These are phyloP conservation scores for Ibycter americanus DNA, from an alignment of 2,797 vertebrate genomes.

Conservation along the genomic window DNA sequence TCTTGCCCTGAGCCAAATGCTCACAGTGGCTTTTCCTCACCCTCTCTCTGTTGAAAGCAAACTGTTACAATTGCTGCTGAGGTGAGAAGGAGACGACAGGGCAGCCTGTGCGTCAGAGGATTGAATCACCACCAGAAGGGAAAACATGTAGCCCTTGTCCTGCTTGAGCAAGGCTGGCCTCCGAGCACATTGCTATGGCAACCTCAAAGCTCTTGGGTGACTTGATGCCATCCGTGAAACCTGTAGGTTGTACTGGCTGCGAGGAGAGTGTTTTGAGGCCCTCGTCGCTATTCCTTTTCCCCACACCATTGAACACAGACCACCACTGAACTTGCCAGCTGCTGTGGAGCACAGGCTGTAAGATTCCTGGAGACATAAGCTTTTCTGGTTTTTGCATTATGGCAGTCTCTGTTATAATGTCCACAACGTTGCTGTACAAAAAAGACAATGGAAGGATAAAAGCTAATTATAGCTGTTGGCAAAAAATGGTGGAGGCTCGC, in stretches of 20 bases:
- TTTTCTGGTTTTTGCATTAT: background rate
- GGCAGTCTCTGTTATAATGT: background rate
- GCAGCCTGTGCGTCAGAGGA: background rate
- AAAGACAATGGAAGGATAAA: slow-evolving; percentile 10
- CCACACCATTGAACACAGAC: background rate
- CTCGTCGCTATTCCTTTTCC: background rate
- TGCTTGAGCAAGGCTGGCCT: background rate
- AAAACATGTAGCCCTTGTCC: background rate
- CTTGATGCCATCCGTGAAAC: background rate
- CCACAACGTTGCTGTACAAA: background rate
- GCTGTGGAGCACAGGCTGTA: background rate
- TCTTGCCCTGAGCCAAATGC: background rate
- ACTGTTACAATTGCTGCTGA: background rate
- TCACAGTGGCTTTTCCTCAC: background rate
- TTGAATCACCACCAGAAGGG: background rate
- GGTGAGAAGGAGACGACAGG: background rate
- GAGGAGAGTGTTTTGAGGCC: background rate
- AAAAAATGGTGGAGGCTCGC: background rate
- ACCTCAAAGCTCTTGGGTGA: background rate
- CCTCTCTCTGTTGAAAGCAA: background rate
- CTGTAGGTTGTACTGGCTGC: background rate
- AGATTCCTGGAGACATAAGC: background rate
- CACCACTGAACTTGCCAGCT: background rate
- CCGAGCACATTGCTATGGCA: background rate
- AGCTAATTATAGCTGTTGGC: slow-evolving; percentile 22